A percentile compares a stretch with the other conserved stretches of the same genome.
Conservation (phyloP, 2,888 invertebrate species). For the Emmelina monodactyla region DNA sequence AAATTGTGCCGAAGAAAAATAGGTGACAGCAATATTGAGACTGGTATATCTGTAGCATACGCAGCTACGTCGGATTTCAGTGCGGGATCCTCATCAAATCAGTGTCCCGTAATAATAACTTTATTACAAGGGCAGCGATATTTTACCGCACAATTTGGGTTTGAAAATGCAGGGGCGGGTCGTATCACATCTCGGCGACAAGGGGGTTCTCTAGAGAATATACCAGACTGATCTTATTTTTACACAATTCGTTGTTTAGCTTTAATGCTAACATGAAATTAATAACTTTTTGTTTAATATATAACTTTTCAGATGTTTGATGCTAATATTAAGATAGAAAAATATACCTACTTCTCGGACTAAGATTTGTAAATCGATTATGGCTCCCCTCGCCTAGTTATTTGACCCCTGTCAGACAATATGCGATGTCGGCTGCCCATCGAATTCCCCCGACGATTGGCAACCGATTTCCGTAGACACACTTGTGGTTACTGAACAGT, state of each 20-base stretch:
- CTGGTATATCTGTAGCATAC: background rate
- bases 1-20: background rate
- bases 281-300: too few species aligned
- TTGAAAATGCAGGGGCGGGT: conserved; percentile 34
- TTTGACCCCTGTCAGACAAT: conserved; percentile 51
- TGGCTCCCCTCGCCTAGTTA: conserved; percentile 27
- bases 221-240: too few species aligned
- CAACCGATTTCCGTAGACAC: conserved; percentile 33
- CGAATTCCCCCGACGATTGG: conserved; percentile 40
- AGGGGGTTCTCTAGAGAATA: conserved; percentile 2
- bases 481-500: conserved; percentile 42
- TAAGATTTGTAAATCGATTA: conserved; percentile 1
- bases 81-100: conserved; percentile 41
- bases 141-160: conserved; percentile 47
- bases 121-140: conserved; percentile 45
- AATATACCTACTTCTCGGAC: too few species aligned
- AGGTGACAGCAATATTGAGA: background rate
- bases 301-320: too few species aligned
- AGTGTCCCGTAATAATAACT: conserved; percentile 51
- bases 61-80: background rate
- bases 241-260: too few species aligned
- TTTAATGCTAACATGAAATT: too few species aligned
- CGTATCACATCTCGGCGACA: conserved; percentile 13
- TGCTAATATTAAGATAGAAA: too few species aligned
- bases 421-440: conserved; percentile 34